These are phyloP conservation scores for Nasonovia ribisnigri DNA, from an alignment of 2,888 invertebrate species.

Conservation along the genomic window DNA sequence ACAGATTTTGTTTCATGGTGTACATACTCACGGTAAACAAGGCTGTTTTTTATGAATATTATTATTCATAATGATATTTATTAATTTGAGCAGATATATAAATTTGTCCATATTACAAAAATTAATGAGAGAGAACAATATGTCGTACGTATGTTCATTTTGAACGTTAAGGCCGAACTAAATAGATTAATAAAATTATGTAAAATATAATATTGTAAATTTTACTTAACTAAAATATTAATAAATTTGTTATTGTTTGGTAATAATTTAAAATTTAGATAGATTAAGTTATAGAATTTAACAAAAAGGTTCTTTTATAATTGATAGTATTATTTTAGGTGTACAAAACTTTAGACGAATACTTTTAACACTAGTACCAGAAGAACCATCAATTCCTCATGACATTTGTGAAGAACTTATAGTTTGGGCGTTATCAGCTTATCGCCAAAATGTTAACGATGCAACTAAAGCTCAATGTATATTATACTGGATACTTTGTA, in stretches of 20 bases:
- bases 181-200: too few species aligned
- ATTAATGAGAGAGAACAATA: too few species aligned
- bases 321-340: neutral
- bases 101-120: too few species aligned
- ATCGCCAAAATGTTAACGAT: neutral
- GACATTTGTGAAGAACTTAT: slow-evolving; percentile 55
- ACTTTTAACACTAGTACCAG: slow-evolving; percentile 54
- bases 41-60: too few species aligned
- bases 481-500: slow-evolving; percentile 57
- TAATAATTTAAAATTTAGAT: neutral
- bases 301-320: neutral
- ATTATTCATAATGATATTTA: too few species aligned
- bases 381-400: slow-evolving; percentile 53
- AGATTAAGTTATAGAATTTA: neutral
- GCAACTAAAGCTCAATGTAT: slow-evolving; percentile 39
- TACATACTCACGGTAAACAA: too few species aligned
- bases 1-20: too few species aligned
- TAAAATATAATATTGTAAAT: too few species aligned
- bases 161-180: too few species aligned
- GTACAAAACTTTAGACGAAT: slow-evolving; percentile 32
- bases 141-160: too few species aligned
- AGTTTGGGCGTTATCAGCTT: slow-evolving; percentile 43
- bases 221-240: neutral
- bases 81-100: too few species aligned
- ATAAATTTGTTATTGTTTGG: neutral